Base-by-base conservation (phyloP, 2,113 vertebrate species). In the Anoplopoma fimbria region DNA sequence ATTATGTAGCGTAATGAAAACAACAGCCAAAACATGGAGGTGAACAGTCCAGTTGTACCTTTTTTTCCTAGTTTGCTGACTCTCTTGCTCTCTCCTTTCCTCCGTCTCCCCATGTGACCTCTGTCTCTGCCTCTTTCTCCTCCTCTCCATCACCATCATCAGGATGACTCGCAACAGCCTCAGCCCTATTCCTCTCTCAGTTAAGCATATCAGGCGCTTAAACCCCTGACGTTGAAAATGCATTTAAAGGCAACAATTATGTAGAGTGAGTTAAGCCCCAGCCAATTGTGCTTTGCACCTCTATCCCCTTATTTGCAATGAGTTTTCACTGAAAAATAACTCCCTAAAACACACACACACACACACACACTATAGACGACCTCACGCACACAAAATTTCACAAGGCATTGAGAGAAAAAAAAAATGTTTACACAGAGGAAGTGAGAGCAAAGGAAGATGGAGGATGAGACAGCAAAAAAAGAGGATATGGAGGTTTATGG, bases 221-320 rank as follows among this genome's bases (percentile, higher is more conserved):
- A 79, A 89, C 25, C 85, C 75, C 75, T 40, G 45, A 77, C 25
- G 67, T 31, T 74, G 60, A 55, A 63, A 91, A 80, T 60, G 83
- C 81, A 71, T 84, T 89, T 86, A 77, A 75, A 77, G 78, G 85
- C 60, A 82, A 88, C 78, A 84, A 82, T 89, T 86, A 91, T 91
- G 87, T 79, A 86, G 88, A 87, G 77, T 86, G 74, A 71, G 68
- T 42, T 84, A 88, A 86, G 81, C 81, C 67, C 27, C 53, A 69
- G 67, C 23, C 87, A 84, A 49, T 79, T 88, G 78, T 77, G 73
- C 58, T 75, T 70, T 71, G 65, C 78, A 75, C 47, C 31, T 75
- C 74, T 73, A 75, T 78, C 65, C 33, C 69, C 62, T 57, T 79
- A 75, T 86, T 85, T 79, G 63, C 69, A 42, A 8, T 1, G 5